Conservation (phyloP, 2,888 invertebrate species). For the Enchytraeus crypticus region DNA sequence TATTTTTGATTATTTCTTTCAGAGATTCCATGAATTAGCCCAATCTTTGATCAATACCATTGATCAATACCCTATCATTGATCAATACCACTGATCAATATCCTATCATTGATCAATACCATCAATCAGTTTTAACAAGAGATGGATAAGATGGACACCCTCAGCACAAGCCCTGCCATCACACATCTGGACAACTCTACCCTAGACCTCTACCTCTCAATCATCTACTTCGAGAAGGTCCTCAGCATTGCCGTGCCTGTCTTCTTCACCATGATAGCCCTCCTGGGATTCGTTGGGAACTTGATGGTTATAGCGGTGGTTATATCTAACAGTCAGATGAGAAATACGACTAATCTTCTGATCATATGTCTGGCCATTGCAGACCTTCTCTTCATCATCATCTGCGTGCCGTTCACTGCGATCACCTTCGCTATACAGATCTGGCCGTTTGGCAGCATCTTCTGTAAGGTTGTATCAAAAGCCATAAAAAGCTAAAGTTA, state of each 20-base stretch:
- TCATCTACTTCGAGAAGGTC: not conserved
- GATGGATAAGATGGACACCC: too few relatives aligned
- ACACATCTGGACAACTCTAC: too few relatives aligned
- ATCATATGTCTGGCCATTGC: conserved; percentile 83
- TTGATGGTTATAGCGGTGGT: conserved; percentile 79
- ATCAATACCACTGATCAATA: too few relatives aligned
- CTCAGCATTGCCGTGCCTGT: conserved; percentile 48
- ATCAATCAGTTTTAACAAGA: too few relatives aligned
- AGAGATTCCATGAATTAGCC: too few relatives aligned
- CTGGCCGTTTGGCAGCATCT: conserved; percentile 83
- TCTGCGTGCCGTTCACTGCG: conserved; percentile 88
- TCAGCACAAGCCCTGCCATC: too few relatives aligned
- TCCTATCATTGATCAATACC: too few relatives aligned
- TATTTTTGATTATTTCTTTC: too few relatives aligned
- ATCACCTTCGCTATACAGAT: conserved; percentile 74
- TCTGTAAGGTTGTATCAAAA: conserved; percentile 62
- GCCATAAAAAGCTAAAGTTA: too few relatives aligned
- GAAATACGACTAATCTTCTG: conserved; percentile 81
- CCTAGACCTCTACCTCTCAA: too few relatives aligned
- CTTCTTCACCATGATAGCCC: conserved; percentile 74
- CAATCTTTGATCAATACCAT: too few relatives aligned
- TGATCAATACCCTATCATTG: too few relatives aligned
- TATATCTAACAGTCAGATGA: conserved; percentile 78
- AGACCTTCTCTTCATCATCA: conserved; percentile 79
- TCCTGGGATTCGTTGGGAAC: conserved; percentile 81